These are phyloP conservation scores for Hyperoplus lanceolatus DNA, from an alignment of 2,797 vertebrate genomes.

Conservation along the genomic window DNA sequence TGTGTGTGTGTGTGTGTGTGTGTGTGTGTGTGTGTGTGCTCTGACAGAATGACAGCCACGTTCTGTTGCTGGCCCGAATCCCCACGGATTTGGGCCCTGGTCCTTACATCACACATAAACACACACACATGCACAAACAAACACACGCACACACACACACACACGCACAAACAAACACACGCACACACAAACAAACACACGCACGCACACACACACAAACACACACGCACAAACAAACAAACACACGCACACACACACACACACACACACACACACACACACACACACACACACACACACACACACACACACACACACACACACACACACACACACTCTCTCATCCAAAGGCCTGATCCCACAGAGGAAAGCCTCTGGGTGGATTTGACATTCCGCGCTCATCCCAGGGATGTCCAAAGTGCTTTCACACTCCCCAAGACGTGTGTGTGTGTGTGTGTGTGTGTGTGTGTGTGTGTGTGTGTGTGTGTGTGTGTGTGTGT, in stretches of 20 bases:
- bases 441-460: conserved; percentile 12
- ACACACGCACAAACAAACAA: too few relatives aligned
- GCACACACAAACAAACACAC: too few relatives aligned
- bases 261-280: too few relatives aligned
- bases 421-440: conserved; percentile 52
- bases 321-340: conserved; percentile 13
- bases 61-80: conserved; percentile 74
- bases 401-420: conserved; percentile 71
- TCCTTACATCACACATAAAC: too few relatives aligned
- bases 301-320: too few relatives aligned
- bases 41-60: conserved; percentile 67
- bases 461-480: neutral
- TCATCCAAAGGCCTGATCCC: conserved; percentile 79
- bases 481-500: neutral
- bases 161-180: too few relatives aligned
- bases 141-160: too few relatives aligned
- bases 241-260: too few relatives aligned
- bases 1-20: neutral
- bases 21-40: conserved; percentile 1
- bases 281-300: too few relatives aligned
- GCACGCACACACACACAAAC: too few relatives aligned
- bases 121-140: too few relatives aligned
- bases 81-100: conserved; percentile 69
- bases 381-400: conserved; percentile 71
- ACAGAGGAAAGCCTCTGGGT: conserved; percentile 56